Conservation (phyloP, 1,140 invertebrate genomes). For the Druon quercuslanigerum region DNA sequence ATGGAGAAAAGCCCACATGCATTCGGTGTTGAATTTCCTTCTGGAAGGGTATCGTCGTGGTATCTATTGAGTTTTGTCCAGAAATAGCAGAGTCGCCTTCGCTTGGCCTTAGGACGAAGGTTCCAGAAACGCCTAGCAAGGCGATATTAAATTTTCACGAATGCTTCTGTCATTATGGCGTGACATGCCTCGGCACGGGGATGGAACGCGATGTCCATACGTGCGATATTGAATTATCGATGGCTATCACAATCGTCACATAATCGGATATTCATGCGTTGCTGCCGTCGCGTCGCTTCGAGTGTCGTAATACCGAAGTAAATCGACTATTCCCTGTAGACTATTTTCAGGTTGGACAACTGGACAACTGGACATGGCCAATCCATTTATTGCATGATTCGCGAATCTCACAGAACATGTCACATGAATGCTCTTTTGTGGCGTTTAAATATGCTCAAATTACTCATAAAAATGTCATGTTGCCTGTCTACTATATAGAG, state of each 20-base stretch:
- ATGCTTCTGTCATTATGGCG: slow-evolving; percentile 59
- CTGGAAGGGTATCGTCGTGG: neutral
- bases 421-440: slow-evolving; percentile 25
- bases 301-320: slow-evolving; percentile 45
- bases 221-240: slow-evolving; percentile 71
- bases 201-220: slow-evolving; percentile 47
- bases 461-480: neutral
- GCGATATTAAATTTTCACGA: slow-evolving; percentile 68
- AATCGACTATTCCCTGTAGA: slow-evolving; percentile 50
- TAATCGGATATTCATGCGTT: slow-evolving; percentile 65
- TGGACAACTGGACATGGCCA: neutral
- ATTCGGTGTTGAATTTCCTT: neutral
- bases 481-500: neutral
- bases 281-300: slow-evolving; percentile 59
- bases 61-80: neutral
- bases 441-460: neutral
- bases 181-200: slow-evolving; percentile 62
- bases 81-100: neutral
- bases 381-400: slow-evolving; percentile 18
- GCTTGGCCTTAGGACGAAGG: slow-evolving; percentile 21
- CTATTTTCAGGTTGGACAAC: slow-evolving; percentile 2
- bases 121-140: slow-evolving; percentile 53
- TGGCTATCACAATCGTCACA: slow-evolving; percentile 58
- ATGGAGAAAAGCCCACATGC: too few relatives aligned
- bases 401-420: slow-evolving; percentile 3